phyloP scores from a whole-genome alignment of 2,888 invertebrate species.

The Iphiclides podalirius region DNA sequence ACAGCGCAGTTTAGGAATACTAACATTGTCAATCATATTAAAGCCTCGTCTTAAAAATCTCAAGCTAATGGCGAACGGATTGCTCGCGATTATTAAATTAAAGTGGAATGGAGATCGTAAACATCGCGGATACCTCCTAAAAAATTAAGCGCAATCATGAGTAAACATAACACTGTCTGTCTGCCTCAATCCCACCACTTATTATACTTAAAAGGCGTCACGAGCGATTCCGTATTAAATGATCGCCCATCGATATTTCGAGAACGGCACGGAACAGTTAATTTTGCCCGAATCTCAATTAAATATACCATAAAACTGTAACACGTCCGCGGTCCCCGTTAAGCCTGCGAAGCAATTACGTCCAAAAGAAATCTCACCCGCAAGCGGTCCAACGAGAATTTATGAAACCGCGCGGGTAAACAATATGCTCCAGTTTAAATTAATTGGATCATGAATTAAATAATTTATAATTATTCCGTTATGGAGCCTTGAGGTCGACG shows the following conservation, averaged over 20 bases:
- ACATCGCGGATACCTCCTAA: neutral
- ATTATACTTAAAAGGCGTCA: neutral
- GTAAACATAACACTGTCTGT: neutral
- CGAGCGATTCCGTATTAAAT: neutral
- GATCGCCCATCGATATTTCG: neutral
- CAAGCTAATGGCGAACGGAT: neutral
- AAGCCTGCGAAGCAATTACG: slow-evolving; percentile 9
- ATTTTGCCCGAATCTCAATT: slow-evolving; percentile 1
- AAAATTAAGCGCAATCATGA: neutral
- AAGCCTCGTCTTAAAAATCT: neutral
- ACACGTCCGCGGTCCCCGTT: neutral
- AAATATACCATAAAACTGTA: slow-evolving; percentile 6
- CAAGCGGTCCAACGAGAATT: slow-evolving; percentile 14
- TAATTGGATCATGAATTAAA: slow-evolving; percentile 40
- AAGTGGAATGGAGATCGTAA: neutral
- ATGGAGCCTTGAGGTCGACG: slow-evolving; percentile 37
- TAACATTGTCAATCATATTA: no score
- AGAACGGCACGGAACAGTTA: slow-evolving; percentile 3
- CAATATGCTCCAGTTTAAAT: slow-evolving; percentile 38
- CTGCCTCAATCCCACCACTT: neutral
- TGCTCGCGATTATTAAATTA: neutral
- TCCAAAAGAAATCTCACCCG: no score
- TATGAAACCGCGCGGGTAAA: slow-evolving; percentile 26
- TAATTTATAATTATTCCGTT: slow-evolving; percentile 38
- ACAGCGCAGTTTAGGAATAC: no score